Evolutionary conservation across 2,797 vertebrate species (phyloP), one percentile per base, ranked within the genome.

Genomic region (Lophura swinhoii): DNA sequence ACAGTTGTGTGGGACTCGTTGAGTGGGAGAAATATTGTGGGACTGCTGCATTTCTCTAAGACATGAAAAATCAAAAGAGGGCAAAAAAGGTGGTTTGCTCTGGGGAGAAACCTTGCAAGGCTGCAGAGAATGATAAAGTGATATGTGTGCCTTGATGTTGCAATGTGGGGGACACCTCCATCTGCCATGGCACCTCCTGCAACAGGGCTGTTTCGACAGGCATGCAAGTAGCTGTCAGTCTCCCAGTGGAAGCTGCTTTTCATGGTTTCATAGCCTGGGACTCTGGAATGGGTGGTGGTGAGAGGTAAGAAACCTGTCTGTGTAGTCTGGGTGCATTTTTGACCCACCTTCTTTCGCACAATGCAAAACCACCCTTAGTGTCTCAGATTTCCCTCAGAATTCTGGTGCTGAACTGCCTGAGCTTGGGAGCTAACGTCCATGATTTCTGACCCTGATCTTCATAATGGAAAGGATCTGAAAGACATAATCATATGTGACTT

Each of bases 91-190:
- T n/a, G 2, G 0, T 29, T 70, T 88, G 31, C 2, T 70, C 10
- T 60, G 14, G 6, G 24, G 15, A 59, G 31, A 72, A 87, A 23
- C 1, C 9, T 49, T 37, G 58, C 9, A 43, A 87, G 15, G 5
- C 6, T 12, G 7, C 59, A 31, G 4, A 8, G 31, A 33, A 11
- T 43, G n/a, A 10, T 7, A 15, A 87, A 79, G 9, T 55, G 3
- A 1, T 39, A 18, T 5, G 1, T 43, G 21, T 67, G 14, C 70
- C 53, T 81, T 49, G 16, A 6, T 12, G 51, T 26, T 24, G 72
- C 4, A 10, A 53, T 9, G 29, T 4, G 6, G 5, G 3, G 7
- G 2, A 33, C 10, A 35, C 7, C 18, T 80, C 6, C 17, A 8
- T 63, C 33, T 76, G 26, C 44, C 23, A 60, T 48, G 64, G 24